Evolutionary conservation across 1,140 invertebrate genomes (phyloP), one percentile per base, ranked within the genome.

Genomic region (Aphelinus atriplicis): DNA sequence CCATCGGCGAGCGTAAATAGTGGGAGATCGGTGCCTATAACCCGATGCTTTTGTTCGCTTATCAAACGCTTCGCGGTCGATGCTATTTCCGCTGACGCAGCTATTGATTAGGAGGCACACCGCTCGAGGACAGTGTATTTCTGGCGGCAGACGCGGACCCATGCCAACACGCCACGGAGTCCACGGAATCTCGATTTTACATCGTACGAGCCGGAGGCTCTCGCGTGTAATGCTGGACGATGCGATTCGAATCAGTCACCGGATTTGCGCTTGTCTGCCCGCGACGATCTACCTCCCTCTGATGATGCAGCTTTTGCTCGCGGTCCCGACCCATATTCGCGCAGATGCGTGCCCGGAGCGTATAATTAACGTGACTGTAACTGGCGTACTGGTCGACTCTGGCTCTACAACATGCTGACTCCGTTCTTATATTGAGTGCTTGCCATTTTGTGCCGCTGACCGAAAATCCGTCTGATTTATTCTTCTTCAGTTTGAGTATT

Each of bases 241-340:
- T 5, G 47, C 55, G 66, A 68, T 68, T 46, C 48, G 53, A 42
- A 68, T 68, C 66, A 68, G 53, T 58, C 55, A 48, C n/a, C 45
- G 55, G 43, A 58, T 58, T 65, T 51, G n/a, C 63, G 47, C 63
- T 26, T 58, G 5, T 63, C 7, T 63, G 26, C 62, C 45, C 48
- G 46, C 1, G 3, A 61, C 42, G 58, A 26, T 26, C 26, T 26
- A 26, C 26, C 26, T 26, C 26, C 26, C 26, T 26, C 26, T 26
- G 26, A 26, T 26, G 26, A 26, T 26, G 26, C 26, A 26, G 26
- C 26, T 26, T 26, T 26, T 26, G 26, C 26, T 26, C 26, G 26
- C 26, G 26, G 26, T 26, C 26, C 26, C 26, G 26, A 26, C 26
- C 26, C 26, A 26, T 26, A 3, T 6, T 60, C 7, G 0, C 10